These are phyloP conservation scores for Cheilosia vulpina DNA, from an alignment of 2,888 invertebrate genomes.

Conservation along the genomic window DNA sequence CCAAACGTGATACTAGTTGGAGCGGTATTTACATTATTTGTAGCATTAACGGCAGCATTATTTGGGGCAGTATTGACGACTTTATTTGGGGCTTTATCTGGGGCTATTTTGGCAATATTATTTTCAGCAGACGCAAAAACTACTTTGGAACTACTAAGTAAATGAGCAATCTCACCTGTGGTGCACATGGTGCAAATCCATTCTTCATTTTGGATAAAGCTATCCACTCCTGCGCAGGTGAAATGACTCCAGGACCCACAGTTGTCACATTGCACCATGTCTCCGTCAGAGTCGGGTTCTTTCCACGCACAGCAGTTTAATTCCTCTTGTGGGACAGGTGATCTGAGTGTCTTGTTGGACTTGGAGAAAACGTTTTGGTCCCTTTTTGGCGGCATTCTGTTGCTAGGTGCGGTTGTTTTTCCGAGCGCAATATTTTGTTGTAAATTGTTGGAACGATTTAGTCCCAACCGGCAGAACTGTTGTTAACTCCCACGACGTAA, in stretches of 20 bases:
- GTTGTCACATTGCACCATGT: slow-evolving; percentile 28
- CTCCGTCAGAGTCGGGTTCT: slow-evolving; percentile 9
- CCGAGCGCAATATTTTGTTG: not conserved
- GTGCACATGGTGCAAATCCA: not conserved
- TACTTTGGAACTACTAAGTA: slow-evolving; percentile 13
- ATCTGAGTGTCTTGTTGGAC: not conserved
- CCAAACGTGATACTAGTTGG: not conserved
- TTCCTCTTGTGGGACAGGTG: not conserved
- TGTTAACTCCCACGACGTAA: not conserved
- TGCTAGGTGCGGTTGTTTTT: not conserved
- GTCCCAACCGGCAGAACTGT: not conserved
- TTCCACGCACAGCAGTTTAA: slow-evolving; percentile 30
- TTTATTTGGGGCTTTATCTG: not conserved
- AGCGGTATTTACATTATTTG: not conserved
- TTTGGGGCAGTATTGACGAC: not conserved
- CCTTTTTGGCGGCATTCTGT: not conserved
- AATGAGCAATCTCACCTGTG: slow-evolving; percentile 23
- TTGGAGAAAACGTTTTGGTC: not conserved
- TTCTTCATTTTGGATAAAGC: not conserved
- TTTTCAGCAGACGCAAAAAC: slow-evolving; percentile 12
- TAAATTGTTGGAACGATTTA: not conserved
- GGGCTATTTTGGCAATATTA: not conserved
- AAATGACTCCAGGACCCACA: slow-evolving; percentile 13
- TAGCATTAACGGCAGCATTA: not conserved
- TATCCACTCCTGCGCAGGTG: not conserved